Evolutionary conservation across 2,113 vertebrate genomes (phyloP), one percentile per base, ranked within the genome.

Genomic region (Carlito syrichta): DNA sequence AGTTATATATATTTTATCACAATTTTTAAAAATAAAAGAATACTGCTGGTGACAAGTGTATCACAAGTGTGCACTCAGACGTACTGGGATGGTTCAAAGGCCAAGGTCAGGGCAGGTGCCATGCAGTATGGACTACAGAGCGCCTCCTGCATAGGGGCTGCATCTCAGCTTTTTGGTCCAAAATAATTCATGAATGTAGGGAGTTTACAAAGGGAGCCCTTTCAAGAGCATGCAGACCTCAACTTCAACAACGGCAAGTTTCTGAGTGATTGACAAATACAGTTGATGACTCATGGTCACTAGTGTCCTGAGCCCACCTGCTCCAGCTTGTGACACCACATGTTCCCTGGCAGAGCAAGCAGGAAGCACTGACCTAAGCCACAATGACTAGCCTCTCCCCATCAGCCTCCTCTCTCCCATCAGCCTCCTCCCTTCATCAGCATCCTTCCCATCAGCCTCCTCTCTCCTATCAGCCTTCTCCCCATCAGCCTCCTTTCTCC

Each of bases 141-240:
- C 86, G 86, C 22, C 82, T 82, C 35, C 40, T 79, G 25, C 56
- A 69, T 6, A 71, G 40, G 19, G 60, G 12, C 20, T 32, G 54
- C 6, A 86, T 2, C 23, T 92, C 63, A 77, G 48, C 11, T 92
- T 92, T 74, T 92, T 7, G 13, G 30, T 74, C 25, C 23, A 89
- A 94, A 95, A 91, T 69, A 84, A 93, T 69, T 20, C 84, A 25
- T 62, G 62, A 94, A 92, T 88, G 62, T 69, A 73, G 48, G 6
- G 22, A 63, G 14, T 93, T 90, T 63, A 84, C 5, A 54, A 4
- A 94, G 38, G 25, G n/a, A 96, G 63, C 20, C 77, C 82, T 81
- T 79, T 56, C 89, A 89, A 87, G 40, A 69, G 22, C 38, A n/a
- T 19, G 92, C 69, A 77, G 63, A 58, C 71, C 77, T 60, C 56